Percentiles rank a stretch among this genome's conserved stretches.
Conservation (phyloP, 2,888 invertebrate species). For the Amiota communis region DNA sequence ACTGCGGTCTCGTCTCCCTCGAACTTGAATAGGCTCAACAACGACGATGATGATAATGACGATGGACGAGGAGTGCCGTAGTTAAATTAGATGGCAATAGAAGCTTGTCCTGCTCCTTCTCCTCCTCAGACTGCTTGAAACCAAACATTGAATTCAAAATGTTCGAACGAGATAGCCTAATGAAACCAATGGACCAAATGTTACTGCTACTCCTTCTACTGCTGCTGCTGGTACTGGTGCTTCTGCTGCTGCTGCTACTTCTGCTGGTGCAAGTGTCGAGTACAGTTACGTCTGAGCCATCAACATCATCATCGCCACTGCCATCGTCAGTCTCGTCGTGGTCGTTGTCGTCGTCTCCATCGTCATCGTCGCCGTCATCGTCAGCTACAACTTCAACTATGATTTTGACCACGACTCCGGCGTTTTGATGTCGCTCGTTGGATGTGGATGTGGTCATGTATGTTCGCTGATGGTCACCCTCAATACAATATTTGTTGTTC, state of each 20-base stretch:
- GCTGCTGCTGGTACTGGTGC: background rate
- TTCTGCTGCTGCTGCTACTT: too few species aligned
- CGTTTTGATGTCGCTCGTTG: background rate
- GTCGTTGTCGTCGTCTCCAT: background rate
- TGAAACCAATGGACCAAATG: conserved; percentile 28
- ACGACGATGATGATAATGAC: background rate
- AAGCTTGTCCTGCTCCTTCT: too few species aligned
- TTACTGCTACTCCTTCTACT: conserved; percentile 5
- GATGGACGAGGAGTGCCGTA: background rate
- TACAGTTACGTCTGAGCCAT: conserved; percentile 67
- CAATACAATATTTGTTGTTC: conserved; percentile 16
- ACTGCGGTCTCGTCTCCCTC: background rate
- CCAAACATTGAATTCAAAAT: too few species aligned
- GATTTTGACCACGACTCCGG: conserved; percentile 20
- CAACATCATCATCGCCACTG: conserved; percentile 43
- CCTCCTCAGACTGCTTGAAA: too few species aligned
- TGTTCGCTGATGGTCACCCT: background rate
- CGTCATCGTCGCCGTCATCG: conserved; percentile 5
- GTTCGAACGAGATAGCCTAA: background rate
- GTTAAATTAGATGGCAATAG: too few species aligned
- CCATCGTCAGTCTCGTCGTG: conserved; percentile 19
- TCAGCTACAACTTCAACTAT: conserved; percentile 13
- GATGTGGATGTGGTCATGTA: background rate
- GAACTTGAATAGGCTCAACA: conserved; percentile 10
- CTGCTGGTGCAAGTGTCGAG: conserved; percentile 39